phyloP scores from a whole-genome alignment of 2,797 vertebrate species.

The Arctocebus calabarensis region DNA sequence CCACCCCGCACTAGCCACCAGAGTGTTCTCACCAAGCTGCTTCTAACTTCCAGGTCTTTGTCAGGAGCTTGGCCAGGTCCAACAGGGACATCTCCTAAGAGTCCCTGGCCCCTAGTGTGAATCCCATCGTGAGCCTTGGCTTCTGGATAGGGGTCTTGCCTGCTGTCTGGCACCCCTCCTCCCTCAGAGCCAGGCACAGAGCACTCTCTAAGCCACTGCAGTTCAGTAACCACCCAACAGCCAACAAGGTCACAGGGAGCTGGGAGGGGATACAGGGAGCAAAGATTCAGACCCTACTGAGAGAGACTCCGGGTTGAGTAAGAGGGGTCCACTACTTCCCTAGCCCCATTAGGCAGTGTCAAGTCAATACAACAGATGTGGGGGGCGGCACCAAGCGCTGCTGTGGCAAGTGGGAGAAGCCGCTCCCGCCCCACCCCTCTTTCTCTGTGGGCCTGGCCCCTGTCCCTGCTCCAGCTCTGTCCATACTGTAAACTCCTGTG shows the following conservation, averaged over 20 bases:
- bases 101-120: not conserved
- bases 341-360: not conserved
- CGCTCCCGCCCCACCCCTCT: accelerated
- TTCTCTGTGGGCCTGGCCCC: not conserved
- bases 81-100: not conserved
- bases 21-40: not conserved
- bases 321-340: not conserved
- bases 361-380: not conserved
- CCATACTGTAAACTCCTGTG: not conserved
- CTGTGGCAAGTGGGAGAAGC: not conserved
- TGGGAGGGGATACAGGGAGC: too few species aligned
- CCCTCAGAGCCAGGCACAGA: not conserved
- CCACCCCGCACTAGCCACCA: not conserved
- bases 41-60: not conserved
- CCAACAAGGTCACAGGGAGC: not conserved
- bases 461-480: not conserved
- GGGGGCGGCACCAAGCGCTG: accelerated
- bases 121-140: not conserved
- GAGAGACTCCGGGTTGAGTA: not conserved
- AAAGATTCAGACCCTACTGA: not conserved
- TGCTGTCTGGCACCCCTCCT: not conserved
- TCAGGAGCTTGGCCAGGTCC: not conserved
- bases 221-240: not conserved
- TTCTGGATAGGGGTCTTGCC: not conserved
- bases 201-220: too few species aligned